These are phyloP conservation scores for Leptodactylus fallax DNA, from an alignment of 2,797 vertebrate genomes.

Conservation along the genomic window DNA sequence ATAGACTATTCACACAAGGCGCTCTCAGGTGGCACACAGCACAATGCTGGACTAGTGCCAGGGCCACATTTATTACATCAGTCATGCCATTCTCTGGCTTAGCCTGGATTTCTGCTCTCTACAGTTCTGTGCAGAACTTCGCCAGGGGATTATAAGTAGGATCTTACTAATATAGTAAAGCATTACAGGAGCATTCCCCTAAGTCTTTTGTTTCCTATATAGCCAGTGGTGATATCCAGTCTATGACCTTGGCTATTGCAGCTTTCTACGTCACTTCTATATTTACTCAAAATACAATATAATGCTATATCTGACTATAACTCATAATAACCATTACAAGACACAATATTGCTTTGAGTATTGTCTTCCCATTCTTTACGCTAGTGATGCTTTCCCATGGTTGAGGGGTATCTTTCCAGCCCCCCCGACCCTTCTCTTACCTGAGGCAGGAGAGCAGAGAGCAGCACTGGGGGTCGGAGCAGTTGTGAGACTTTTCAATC, in stretches of 20 bases:
- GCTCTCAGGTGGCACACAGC: background rate
- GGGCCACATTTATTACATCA: conserved; percentile 15
- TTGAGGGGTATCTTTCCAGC: conserved; percentile 40
- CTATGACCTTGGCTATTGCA: background rate
- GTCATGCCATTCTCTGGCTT: conserved; percentile 14
- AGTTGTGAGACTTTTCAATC: conserved; percentile 62
- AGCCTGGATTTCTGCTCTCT: conserved; percentile 26
- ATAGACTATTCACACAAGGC: background rate
- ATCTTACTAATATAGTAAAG: conserved; percentile 35
- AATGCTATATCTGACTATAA: too few relatives aligned
- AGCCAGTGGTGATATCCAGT: background rate
- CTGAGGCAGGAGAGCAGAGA: conserved; percentile 76
- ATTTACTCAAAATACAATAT: too few relatives aligned
- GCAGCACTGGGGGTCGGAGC: conserved; percentile 72
- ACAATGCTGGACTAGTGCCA: conserved; percentile 1
- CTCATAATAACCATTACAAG: background rate
- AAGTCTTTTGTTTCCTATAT: background rate
- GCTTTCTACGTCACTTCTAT: background rate
- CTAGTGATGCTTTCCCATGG: background rate
- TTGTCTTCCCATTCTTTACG: conserved; percentile 14
- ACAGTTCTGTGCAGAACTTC: conserved; percentile 7
- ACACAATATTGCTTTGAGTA: background rate
- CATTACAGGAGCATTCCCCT: background rate
- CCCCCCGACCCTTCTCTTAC: conserved; percentile 72
- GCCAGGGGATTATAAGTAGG: conserved; percentile 22